Base-by-base conservation (phyloP, 1,140 invertebrate species). In the Intoshia linei region DNA sequence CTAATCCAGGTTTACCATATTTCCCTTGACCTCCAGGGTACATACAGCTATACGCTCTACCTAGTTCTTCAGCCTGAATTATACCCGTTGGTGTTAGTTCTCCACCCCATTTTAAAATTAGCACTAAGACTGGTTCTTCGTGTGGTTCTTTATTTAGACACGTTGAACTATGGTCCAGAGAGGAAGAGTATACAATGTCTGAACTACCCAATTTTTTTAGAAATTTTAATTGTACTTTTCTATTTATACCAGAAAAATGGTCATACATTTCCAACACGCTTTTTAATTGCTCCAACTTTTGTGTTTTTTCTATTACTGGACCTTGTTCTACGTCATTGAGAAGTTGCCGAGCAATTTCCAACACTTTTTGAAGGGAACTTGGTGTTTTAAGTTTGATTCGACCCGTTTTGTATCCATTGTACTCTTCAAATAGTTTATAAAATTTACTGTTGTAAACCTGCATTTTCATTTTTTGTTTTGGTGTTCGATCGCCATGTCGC, bases 401-500 rank as follows among this genome's bases (percentile, higher is more conserved):
- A 0, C 78, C 78, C 37, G 77, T 71, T 48, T 78, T 81, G 43
- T 73, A 77, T 0, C 83, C 83, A 44, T 83, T 76, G 53, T 93
- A 90, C 50, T 92, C 92, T 48, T 81, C 71, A 61, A 93, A 98
- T 45, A 98, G 74, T 51, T 87, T 77, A 59, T 95, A 95, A 59
- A 98, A 93, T 51, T 76, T 84, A 48, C 38, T 75, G 67, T 98
- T 79, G 39, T 81, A 67, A n/a, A 95, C 84, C 66, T 93, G 83
- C 46, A 98, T 81, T 61, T 95, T 95, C 84, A 98, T 95, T 61
- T 98, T 98, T 59, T 98, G 90, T 57, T 98, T 98, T 0, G 90
- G 90, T 10, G 87, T 98, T 46, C 90, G 63, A 57, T 98, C 90
- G 1, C 87, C 90, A 50, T 98, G 90, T 44, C 90, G 59, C 36